Base-by-base conservation (phyloP, 2,797 vertebrate genomes). In the Argyrosomus regius region DNA sequence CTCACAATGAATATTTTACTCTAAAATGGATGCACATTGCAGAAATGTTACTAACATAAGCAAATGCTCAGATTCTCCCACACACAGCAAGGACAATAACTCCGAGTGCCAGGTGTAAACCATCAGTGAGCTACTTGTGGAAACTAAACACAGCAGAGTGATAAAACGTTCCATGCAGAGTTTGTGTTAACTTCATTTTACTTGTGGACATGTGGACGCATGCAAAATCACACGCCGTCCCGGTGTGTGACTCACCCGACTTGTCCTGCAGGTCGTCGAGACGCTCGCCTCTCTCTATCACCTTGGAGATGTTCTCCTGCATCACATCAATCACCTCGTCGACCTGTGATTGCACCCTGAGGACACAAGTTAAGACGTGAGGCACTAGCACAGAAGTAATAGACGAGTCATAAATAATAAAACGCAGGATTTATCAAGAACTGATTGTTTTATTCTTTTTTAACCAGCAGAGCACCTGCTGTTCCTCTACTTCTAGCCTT, bases 241-340 rank as follows among this genome's bases (percentile, higher is more conserved):
- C 4, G 5, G 1, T 39, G 13, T 14, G 49, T 0, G n/a, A 68
- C 91, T 82, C 94, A 99, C 98, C 98, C 89, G 98, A 99, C 92
- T 99, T 99, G 94, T 99, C 98, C 92, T 99, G 98, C 74, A 99
- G 96, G 87, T 99, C 98, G 59, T 99, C 98, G 85, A 99, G 95
- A 68, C 97, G 95, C 90, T 99, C 98, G 41, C 98, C 98, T 85
- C 98, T 95, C 89, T 99, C 98, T 18, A 99, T 99, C 92, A 99
- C 98, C 92, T 98, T 98, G 14, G 98, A 99, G 94, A 99, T 99
- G 94, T 99, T 99, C 92, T 99, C 98, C 95, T 99, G 98, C 98
- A 99, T 99, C 86, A 99, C 98, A 1, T 99, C 98, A 31, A 99
- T 99, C 82, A 99, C 98, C 94, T 99, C 98, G 9, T 99, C 98